These are phyloP conservation scores for Cataglyphis cursor DNA, from an alignment of 2,888 invertebrate species.

Conservation along the genomic window DNA sequence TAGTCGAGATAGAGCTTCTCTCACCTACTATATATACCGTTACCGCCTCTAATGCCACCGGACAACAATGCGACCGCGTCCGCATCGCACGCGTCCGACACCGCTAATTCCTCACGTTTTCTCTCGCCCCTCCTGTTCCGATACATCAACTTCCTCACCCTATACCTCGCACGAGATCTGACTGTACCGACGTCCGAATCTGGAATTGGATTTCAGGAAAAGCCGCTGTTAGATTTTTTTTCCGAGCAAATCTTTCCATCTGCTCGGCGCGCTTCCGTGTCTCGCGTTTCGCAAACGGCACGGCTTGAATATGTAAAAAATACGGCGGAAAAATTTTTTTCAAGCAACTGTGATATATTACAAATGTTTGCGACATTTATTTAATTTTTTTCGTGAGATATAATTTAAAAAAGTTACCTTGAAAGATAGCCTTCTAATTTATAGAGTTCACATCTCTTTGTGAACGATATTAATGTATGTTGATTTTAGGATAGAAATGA, in stretches of 20 bases:
- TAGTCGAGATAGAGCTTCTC: conserved; percentile 49
- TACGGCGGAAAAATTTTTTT: not conserved
- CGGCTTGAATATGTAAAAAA: not conserved
- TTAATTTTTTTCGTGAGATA: not conserved
- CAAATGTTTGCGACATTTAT: not conserved
- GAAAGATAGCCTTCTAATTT: not conserved
- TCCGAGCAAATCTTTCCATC: conserved; percentile 65
- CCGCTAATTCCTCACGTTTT: conserved; percentile 83
- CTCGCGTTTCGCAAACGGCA: conserved; percentile 41
- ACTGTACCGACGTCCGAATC: conserved; percentile 65
- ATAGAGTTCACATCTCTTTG: not conserved
- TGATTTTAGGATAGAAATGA: not conserved
- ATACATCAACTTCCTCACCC: conserved; percentile 56
- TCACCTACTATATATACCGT: conserved; percentile 69
- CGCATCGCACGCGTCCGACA: conserved; percentile 84
- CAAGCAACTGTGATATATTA: not conserved
- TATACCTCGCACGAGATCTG: conserved; percentile 52
- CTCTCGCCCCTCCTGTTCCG: conserved; percentile 55
- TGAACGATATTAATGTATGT: not conserved
- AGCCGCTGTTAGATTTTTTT: conserved; percentile 65
- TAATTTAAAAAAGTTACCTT: not conserved
- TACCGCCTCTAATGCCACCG: conserved; percentile 81
- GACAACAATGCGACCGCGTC: conserved; percentile 83
- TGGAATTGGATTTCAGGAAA: conserved; percentile 82
- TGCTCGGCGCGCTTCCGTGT: conserved; percentile 59